Evolutionary conservation across 2,113 vertebrate genomes (phyloP), one percentile per base, ranked within the genome.

Genomic region (Hypocryptadius cinnamomeus): DNA sequence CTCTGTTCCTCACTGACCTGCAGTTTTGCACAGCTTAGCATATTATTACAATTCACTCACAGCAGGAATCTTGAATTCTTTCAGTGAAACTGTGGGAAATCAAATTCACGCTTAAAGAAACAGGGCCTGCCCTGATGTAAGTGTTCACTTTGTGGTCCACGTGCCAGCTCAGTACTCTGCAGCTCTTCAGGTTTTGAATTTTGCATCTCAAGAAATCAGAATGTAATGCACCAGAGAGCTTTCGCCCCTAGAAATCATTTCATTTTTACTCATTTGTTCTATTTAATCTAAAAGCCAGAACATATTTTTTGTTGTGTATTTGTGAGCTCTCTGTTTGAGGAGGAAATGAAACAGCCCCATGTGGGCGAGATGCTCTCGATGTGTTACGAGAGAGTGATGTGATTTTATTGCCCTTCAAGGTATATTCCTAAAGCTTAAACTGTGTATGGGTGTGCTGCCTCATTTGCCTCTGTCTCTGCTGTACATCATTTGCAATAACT

Each of bases 381-480:
- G 73, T 54, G 60, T 79, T 63, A 45, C 11, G 2, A 73, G 95
- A 40, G 84, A 53, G 86, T 14, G 39, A 88, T 50, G 45, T 57
- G 87, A 82, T 94, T 92, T 95, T 94, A 87, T 74, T 78, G 78
- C 77, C 93, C 92, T 81, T 85, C 70, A 72, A 96, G 90, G 83
- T 89, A 82, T 57, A 69, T 89, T 80, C 87, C 88, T 90, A 40
- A 53, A 90, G 82, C 95, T 64, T 31, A 59, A 79, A 73, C 48
- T 22, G 56, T 66, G 54, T 79, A 61, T 79, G 22, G 48, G 76
- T 78, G 81, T 20, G 70, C 69, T 69, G 64, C 89, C 45, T 88
- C 91, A 74, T 93, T 95, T 92, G 89, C 90, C 91, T 87, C 93
- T 71, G 78, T 90, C 56, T 88, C 85, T 72, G 76, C 93, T 54